phyloP scores from a whole-genome alignment of 2,797 vertebrate genomes.

The Sphenopsis melanotis region DNA sequence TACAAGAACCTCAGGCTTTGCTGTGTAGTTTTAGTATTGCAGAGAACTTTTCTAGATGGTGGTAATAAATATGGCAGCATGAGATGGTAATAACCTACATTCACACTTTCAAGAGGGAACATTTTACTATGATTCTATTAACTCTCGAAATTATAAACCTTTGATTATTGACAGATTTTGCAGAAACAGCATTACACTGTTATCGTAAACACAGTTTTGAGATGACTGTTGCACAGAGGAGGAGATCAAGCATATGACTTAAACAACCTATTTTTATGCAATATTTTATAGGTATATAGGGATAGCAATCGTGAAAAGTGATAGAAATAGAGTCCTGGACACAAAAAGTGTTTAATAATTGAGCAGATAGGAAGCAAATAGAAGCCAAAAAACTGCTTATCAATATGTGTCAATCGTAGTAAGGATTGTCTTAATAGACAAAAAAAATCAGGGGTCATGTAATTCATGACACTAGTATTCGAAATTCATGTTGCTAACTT shows the following conservation, averaged over 20 bases:
- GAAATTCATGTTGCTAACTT: not conserved
- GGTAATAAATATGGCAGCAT: conserved; percentile 42
- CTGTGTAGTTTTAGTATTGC: not conserved
- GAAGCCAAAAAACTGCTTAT: not conserved
- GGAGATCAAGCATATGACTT: not conserved
- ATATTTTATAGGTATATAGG: not conserved
- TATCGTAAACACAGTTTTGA: not conserved
- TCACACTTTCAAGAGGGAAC: conserved; percentile 5
- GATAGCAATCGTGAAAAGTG: not conserved
- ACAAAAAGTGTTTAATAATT: not conserved
- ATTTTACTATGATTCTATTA: not conserved
- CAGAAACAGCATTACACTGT: not conserved
- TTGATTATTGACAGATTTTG: not conserved
- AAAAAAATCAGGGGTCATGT: not conserved
- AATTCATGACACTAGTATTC: not conserved
- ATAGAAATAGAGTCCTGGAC: not conserved
- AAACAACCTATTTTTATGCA: not conserved
- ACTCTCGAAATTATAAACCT: not conserved
- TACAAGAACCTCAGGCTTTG: not conserved
- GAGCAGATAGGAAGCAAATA: not conserved
- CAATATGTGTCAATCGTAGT: not conserved
- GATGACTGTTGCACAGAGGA: not conserved
- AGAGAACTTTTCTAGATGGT: not conserved
- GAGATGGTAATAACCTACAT: conserved; percentile 11
- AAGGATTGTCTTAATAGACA: not conserved